Base-by-base conservation (phyloP, 2,888 invertebrate species). In the Sericinus montela region DNA sequence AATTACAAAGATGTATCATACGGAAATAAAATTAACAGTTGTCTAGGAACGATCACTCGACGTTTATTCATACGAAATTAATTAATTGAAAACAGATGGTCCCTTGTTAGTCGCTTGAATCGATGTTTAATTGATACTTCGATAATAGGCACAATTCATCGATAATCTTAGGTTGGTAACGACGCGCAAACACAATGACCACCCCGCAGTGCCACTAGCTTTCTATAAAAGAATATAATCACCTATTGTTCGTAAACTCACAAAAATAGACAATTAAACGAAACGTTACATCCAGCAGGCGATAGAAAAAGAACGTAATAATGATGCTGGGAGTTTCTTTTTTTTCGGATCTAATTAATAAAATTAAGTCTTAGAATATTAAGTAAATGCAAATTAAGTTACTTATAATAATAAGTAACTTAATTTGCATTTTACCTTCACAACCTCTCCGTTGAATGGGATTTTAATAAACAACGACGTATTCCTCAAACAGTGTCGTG, bases 11-110 rank as follows among this genome's bases (percentile, higher is more conserved):
- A 38, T 42, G 11, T 54, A 51, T 49, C 49, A 55, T 57, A 58
- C 54, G 55, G 57, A 57, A 59, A 60, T 58, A 57, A 57, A 58
- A 63, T 63, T 67, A 68, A 63, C 66, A 65, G 62, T 68, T 68
- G 68, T 69, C 60, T 65, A 60, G 58, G 64, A 56, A 23, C 55
- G 56, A 69, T 67, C 60, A 60, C 62, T 56, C 62, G 54, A 63
- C 59, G 61, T 63, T 65, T 67, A 72, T 79, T 73, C 75, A 65
- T 57, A 55, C 55, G 64, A 64, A 59, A 62, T 73, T 80, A 84
- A 86, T 86, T 83, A 84, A 86, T 84, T 73, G 79, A 75, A 80
- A 80, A 85, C 86, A 86, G 84, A 86, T 87, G 83, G 77, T 75
- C 67, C 74, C 87, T 86, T 81, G 86, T 88, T 88, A 87, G 74